These are phyloP conservation scores for Lasius platythorax DNA, from an alignment of 2,888 invertebrate species.

Conservation along the genomic window DNA sequence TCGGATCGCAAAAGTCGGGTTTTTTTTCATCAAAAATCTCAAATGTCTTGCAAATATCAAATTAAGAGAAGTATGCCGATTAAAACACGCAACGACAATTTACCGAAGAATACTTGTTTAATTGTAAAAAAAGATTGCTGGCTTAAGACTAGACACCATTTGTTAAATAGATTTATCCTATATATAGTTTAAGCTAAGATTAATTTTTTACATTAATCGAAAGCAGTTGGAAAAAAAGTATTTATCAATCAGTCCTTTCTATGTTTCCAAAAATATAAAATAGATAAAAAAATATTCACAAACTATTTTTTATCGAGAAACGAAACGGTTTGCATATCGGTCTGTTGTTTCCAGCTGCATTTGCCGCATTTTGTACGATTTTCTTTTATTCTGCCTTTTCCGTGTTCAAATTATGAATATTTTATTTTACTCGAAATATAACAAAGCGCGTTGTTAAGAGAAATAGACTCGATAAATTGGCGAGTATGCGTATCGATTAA, in stretches of 20 bases:
- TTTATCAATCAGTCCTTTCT: neutral
- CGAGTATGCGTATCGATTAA: neutral
- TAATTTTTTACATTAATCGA: constrained; percentile 10
- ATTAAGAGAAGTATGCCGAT: neutral
- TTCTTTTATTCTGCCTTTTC: constrained; percentile 15
- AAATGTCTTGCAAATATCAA: neutral
- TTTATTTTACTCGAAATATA: neutral
- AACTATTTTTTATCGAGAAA: constrained; percentile 26
- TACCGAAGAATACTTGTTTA: neutral
- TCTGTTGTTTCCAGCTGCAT: neutral
- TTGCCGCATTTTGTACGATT: neutral
- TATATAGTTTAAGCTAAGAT: neutral
- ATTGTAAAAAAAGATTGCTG: neutral
- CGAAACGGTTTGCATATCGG: neutral
- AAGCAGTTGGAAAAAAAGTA: neutral
- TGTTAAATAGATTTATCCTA: neutral
- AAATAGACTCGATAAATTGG: neutral
- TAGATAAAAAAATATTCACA: neutral
- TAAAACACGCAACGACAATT: neutral
- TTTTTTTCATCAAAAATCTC: neutral
- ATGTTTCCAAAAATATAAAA: neutral
- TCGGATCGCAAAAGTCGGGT: neutral
- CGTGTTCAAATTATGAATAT: neutral
- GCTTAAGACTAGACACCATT: constrained; percentile 1
- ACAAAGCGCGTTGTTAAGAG: constrained; percentile 9